phyloP scores from a whole-genome alignment of 2,888 invertebrate species.

The Mimachlamys varia region DNA sequence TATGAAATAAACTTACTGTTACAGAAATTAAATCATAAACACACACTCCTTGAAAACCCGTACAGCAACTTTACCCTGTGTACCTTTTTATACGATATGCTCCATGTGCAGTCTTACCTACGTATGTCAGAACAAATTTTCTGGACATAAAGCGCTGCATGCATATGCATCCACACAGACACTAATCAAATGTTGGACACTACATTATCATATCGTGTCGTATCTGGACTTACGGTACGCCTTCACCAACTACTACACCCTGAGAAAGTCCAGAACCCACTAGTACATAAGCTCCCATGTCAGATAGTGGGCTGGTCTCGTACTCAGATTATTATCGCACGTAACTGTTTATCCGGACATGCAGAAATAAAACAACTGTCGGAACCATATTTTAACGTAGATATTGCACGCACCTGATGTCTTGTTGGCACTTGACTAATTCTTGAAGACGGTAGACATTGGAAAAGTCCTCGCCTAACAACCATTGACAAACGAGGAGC shows the following conservation, averaged over 20 bases:
- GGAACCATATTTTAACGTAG: slow-evolving; percentile 9
- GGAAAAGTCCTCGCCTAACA: slow-evolving; percentile 36
- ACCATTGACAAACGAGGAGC: slow-evolving; percentile 36
- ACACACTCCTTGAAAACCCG: neutral
- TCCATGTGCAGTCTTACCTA: neutral
- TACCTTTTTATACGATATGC: neutral
- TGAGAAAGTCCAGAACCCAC: neutral
- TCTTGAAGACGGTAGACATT: slow-evolving; percentile 36
- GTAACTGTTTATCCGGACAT: slow-evolving; percentile 1
- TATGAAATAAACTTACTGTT: too few relatives aligned
- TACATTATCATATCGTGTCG: neutral
- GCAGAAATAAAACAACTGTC: slow-evolving; percentile 25
- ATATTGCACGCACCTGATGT: slow-evolving; percentile 13
- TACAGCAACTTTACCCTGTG: neutral
- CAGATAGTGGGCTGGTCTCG: slow-evolving; percentile 21
- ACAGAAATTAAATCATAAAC: too few relatives aligned
- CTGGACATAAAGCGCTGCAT: neutral
- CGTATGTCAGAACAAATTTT: neutral
- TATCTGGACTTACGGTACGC: neutral
- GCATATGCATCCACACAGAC: neutral
- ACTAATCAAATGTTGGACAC: slow-evolving; percentile 3
- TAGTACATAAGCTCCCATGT: neutral
- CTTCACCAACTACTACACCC: neutral
- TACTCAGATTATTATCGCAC: neutral
- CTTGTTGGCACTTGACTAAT: slow-evolving; percentile 36